Conservation (phyloP, 2,797 vertebrate species). For the Pangasius larnaudii region DNA sequence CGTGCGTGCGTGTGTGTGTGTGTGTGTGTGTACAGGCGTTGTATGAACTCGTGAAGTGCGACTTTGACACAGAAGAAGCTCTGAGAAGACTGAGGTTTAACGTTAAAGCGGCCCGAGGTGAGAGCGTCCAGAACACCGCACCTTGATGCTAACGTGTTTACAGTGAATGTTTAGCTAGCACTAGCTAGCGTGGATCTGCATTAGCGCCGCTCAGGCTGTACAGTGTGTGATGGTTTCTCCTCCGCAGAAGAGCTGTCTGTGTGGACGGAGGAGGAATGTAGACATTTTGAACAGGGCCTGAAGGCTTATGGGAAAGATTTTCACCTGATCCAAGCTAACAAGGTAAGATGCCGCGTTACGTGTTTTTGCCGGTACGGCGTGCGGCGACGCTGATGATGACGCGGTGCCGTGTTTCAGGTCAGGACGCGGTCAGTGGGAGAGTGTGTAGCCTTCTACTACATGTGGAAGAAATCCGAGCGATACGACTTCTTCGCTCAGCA, state of each 20-base stretch:
- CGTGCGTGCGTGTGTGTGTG: conserved; percentile 24
- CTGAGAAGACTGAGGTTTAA: conserved; percentile 93
- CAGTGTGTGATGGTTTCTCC: background rate
- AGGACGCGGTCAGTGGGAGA: conserved; percentile 97
- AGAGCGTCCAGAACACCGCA: conserved; percentile 44
- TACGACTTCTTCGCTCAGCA: conserved; percentile 99
- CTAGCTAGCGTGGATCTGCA: background rate
- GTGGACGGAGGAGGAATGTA: conserved; percentile 98
- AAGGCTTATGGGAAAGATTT: conserved; percentile 99
- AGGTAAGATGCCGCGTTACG: conserved; percentile 76
- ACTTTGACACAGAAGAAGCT: conserved; percentile 94
- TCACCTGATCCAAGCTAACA: conserved; percentile 98
- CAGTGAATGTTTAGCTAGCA: background rate
- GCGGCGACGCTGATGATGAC: background rate
- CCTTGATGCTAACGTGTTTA: background rate
- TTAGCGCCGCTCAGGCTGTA: background rate
- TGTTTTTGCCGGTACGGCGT: rapidly evolving
- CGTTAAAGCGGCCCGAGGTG: conserved; percentile 96
- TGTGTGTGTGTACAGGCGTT: conserved; percentile 78
- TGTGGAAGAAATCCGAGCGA: conserved; percentile 99
- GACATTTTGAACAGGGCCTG: conserved; percentile 97
- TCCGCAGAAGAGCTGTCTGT: conserved; percentile 90
- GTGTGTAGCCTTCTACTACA: conserved; percentile 99
- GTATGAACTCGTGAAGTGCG: conserved; percentile 97
- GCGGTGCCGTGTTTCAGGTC: conserved; percentile 77